These are phyloP conservation scores for Oreonectes daqikongensis DNA, from an alignment of 2,797 vertebrate species.

Conservation along the genomic window DNA sequence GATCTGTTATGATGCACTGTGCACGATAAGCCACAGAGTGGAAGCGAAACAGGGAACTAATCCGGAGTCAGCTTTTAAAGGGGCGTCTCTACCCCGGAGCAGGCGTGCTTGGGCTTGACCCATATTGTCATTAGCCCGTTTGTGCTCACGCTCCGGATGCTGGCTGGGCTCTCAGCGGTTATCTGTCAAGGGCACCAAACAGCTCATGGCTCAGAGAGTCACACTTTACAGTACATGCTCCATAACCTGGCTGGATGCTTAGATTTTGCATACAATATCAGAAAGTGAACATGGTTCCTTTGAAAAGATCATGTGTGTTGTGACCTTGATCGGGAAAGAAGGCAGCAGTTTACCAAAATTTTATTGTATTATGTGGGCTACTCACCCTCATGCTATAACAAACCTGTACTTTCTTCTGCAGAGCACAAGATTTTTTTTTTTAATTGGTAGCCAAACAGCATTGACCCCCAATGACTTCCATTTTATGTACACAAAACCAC, in stretches of 20 bases:
- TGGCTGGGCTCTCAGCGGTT: conserved; percentile 26
- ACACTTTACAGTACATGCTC: conserved; percentile 32
- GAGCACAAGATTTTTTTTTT: too few relatives aligned
- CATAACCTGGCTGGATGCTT: conserved; percentile 27
- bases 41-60: conserved; percentile 26
- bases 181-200: conserved; percentile 46
- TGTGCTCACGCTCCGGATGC: conserved; percentile 8
- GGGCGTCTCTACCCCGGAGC: conserved; percentile 14
- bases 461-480: too few relatives aligned
- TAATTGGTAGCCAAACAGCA: too few relatives aligned
- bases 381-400: too few relatives aligned
- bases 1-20: conserved; percentile 30
- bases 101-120: conserved; percentile 40
- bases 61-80: conserved; percentile 25
- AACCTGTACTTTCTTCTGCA: too few relatives aligned
- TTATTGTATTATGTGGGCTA: too few relatives aligned
- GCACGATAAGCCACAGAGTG: not conserved
- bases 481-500: too few relatives aligned
- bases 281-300: not conserved
- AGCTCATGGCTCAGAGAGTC: conserved; percentile 16
- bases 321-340: not conserved
- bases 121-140: conserved; percentile 45
- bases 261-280: not conserved
- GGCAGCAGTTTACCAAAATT: too few relatives aligned
- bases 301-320: conserved; percentile 18